Evolutionary conservation across 2,888 invertebrate species (phyloP).

Genomic region (Drosophila lutescens): DNA sequence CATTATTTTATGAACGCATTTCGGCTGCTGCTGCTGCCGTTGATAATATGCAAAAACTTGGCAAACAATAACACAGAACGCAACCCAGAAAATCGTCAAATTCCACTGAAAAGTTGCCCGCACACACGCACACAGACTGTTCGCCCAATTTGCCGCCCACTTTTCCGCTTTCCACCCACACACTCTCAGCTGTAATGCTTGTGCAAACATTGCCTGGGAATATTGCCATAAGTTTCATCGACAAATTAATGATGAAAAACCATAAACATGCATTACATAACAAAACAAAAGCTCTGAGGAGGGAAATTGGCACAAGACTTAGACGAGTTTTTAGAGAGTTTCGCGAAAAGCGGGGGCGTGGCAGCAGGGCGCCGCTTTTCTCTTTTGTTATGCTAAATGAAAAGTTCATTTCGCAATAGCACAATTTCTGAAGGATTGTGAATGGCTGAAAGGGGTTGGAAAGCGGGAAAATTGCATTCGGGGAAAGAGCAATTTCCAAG

Average conservation of each 20-base stretch:
- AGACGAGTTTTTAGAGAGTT: conserved; percentile 7
- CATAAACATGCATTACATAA: conserved; percentile 79
- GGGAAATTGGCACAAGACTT: conserved; percentile 41
- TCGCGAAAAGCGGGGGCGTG: not conserved
- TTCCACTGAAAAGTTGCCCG: conserved; percentile 62
- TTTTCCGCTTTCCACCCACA: conserved; percentile 25
- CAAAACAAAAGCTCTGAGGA: conserved; percentile 66
- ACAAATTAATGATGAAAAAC: conserved; percentile 77
- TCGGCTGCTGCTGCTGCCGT: conserved; percentile 55
- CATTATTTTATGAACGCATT: conserved; percentile 79
- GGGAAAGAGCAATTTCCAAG: not conserved
- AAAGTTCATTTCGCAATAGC: conserved; percentile 59
- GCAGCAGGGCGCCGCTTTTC: conserved; percentile 25
- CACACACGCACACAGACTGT: not conserved
- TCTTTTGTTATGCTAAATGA: conserved; percentile 55
- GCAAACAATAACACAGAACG: conserved; percentile 77
- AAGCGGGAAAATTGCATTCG: conserved; percentile 2
- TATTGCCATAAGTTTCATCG: conserved; percentile 79
- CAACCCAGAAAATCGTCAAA: conserved; percentile 64
- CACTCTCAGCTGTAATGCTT: conserved; percentile 35
- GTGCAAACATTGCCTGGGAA: conserved; percentile 75
- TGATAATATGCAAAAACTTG: conserved; percentile 80
- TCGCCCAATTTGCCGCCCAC: conserved; percentile 10
- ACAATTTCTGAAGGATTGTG: conserved; percentile 12
- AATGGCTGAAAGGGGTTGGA: not conserved